Evolutionary conservation across 37 sponge, comb jelly and placozoan genomes (phyloP).

Genomic region (Mnemiopsis leidyi): DNA sequence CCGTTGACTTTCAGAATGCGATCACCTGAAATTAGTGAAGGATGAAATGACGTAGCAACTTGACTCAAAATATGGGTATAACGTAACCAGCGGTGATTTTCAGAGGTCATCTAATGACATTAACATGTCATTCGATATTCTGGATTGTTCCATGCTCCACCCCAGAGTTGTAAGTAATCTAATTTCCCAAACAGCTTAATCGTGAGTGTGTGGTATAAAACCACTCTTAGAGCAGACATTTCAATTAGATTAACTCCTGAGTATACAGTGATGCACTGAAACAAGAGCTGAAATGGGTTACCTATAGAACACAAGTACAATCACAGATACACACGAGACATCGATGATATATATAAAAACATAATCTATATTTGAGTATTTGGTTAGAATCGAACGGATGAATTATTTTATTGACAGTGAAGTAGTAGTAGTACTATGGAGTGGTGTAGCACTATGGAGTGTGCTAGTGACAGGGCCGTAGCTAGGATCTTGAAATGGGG

Average conservation of each 20-base stretch:
- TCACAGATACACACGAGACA: no score
- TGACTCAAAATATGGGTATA: neutral
- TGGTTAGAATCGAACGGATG: no score
- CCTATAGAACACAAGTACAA: no score
- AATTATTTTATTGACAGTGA: no score
- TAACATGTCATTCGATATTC: neutral
- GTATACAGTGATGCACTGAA: neutral
- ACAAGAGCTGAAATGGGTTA: neutral
- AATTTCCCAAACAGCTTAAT: neutral
- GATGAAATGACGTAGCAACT: neutral
- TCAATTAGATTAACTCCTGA: neutral
- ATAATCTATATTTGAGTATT: no score
- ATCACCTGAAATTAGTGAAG: neutral
- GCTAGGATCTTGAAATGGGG: no score
- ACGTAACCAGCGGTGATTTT: neutral
- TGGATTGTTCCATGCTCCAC: neutral
- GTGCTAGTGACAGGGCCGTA: no score
- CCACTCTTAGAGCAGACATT: neutral
- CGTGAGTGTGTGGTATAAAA: neutral
- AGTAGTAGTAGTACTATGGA: no score
- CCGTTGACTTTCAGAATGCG: slow-evolving; percentile 33
- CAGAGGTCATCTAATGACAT: neutral
- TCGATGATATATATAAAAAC: no score
- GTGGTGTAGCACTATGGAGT: no score
- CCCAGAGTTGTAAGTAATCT: neutral